A percentile compares a stretch with the other conserved stretches of the same genome.
Conservation (phyloP, 2,113 vertebrate species). For the Aldabrachelys gigantea region DNA sequence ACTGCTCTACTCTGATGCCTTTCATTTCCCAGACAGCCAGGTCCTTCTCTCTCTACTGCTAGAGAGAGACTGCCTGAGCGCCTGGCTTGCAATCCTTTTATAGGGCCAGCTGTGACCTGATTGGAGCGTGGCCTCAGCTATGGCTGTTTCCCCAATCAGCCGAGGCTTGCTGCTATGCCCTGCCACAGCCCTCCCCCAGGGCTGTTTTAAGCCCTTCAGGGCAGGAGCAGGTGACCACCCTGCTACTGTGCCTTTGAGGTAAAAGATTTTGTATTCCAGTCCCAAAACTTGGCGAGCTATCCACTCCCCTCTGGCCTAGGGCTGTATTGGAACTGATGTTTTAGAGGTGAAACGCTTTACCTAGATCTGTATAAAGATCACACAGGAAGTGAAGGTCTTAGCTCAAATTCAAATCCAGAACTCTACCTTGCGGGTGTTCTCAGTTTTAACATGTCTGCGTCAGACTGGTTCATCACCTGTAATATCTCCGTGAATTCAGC, state of each 20-base stretch:
- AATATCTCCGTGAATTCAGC: not conserved
- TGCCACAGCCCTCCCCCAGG: no score
- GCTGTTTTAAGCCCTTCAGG: no score
- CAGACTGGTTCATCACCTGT: not conserved
- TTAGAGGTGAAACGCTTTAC: not conserved
- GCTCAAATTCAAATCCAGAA: not conserved
- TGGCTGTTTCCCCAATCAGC: no score
- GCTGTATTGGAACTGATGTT: not conserved
- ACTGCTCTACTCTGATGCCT: no score
- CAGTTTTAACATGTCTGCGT: not conserved
- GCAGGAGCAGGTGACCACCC: no score
- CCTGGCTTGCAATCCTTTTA: no score
- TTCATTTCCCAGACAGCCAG: no score
- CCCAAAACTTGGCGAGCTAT: not conserved
- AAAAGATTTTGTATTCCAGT: not conserved
- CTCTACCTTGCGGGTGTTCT: not conserved
- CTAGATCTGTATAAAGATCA: not conserved
- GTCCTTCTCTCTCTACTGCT: no score
- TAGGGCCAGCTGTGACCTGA: no score
- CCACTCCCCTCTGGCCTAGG: not conserved
- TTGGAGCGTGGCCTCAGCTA: no score
- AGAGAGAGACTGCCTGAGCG: no score
- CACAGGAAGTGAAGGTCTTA: not conserved
- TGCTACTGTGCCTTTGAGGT: accelerated
- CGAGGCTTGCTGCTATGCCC: no score